Conservation (phyloP, 1,140 invertebrate genomes). For the Reticulitermes speratus region DNA sequence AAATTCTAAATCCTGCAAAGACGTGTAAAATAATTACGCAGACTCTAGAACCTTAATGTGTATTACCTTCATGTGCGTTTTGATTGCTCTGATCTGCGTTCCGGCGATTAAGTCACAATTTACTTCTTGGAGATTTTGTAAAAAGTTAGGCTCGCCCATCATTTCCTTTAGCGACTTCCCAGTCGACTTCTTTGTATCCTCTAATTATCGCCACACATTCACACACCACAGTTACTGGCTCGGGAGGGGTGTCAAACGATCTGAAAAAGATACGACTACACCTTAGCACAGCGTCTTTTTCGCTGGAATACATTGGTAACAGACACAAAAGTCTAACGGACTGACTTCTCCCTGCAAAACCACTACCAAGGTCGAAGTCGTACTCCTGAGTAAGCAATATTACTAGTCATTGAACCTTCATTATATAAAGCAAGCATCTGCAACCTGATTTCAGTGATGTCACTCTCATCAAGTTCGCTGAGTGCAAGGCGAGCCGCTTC, state of each 20-base stretch:
- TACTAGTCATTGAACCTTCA: no score
- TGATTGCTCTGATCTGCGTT: constrained; percentile 68
- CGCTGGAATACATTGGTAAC: no score
- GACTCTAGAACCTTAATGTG: neutral
- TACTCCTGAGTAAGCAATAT: no score
- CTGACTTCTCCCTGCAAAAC: no score
- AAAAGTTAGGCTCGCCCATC: constrained; percentile 86
- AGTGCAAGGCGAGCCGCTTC: constrained; percentile 77
- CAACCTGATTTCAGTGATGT: constrained; percentile 86
- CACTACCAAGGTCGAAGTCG: no score
- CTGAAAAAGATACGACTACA: constrained; percentile 43
- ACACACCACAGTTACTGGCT: constrained; percentile 81
- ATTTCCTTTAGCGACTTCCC: constrained; percentile 87
- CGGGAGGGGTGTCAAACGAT: constrained; percentile 86
- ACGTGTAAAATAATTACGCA: no score
- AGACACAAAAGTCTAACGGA: no score
- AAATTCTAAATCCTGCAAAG: no score
- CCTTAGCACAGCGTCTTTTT: no score
- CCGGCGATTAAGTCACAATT: constrained; percentile 78
- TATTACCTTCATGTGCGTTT: constrained; percentile 61
- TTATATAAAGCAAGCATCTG: neutral
- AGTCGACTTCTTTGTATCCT: constrained; percentile 79
- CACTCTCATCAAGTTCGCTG: constrained; percentile 77
- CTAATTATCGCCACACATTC: constrained; percentile 84
- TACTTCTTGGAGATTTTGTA: constrained; percentile 77